phyloP scores from a whole-genome alignment of 2,888 invertebrate species.

The Cheilosia impressa region DNA sequence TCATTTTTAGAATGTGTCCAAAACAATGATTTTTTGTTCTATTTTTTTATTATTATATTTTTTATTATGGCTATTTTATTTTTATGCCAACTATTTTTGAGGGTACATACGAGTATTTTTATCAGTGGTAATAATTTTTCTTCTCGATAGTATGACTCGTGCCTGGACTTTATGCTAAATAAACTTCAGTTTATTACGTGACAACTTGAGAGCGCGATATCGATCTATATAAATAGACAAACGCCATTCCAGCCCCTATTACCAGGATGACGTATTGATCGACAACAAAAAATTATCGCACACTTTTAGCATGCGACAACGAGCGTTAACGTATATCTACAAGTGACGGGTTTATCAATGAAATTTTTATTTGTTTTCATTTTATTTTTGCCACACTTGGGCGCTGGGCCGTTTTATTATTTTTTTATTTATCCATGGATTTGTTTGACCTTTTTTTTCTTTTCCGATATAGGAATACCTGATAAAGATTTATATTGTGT shows the following conservation, averaged over 20 bases:
- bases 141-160: background rate
- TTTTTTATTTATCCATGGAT: constrained; percentile 31
- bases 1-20: no score
- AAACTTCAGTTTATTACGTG: constrained; percentile 24
- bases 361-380: constrained; percentile 13
- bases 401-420: constrained; percentile 29
- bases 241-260: constrained; percentile 36
- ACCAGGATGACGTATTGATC: constrained; percentile 11
- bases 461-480: constrained; percentile 11
- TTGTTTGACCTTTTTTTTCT: constrained; percentile 33
- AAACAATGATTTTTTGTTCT: no score
- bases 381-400: constrained; percentile 39
- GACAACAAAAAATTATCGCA: constrained; percentile 46
- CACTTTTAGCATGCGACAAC: constrained; percentile 63
- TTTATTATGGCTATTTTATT: no score
- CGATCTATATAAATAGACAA: constrained; percentile 33
- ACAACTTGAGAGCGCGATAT: constrained; percentile 22
- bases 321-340: constrained; percentile 25
- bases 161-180: constrained; percentile 6
- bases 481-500: constrained; percentile 33
- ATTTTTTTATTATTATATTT: no score
- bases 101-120: background rate
- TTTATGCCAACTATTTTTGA: no score
- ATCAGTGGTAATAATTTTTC: background rate
- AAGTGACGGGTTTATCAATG: constrained; percentile 45